phyloP scores from a whole-genome alignment of 2,113 vertebrate genomes.

The Psittacara wagleri region DNA sequence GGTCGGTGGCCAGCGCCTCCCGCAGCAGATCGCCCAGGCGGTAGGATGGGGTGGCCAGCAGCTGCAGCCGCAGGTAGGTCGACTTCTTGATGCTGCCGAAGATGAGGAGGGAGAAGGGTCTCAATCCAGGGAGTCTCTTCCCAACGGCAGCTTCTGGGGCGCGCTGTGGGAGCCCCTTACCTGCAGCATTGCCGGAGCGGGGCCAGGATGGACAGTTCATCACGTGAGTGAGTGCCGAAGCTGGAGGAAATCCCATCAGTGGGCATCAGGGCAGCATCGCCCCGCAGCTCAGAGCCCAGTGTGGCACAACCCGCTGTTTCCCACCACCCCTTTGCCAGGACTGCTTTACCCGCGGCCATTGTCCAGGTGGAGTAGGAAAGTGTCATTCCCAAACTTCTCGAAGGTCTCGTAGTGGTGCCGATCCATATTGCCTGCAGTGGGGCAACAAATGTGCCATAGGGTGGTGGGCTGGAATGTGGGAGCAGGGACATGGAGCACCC shows the following conservation, averaged over 20 bases:
- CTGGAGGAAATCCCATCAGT: slow-evolving; percentile 28
- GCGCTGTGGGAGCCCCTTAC: not conserved
- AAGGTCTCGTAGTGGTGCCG: slow-evolving; percentile 88
- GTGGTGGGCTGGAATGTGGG: not conserved
- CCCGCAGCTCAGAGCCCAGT: not conserved
- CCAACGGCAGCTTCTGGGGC: rapidly evolving
- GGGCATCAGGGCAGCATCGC: rapidly evolving
- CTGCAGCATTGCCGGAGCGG: slow-evolving; percentile 84
- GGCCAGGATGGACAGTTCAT: slow-evolving; percentile 81
- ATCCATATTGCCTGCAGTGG: slow-evolving; percentile 82
- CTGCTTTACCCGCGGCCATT: slow-evolving; percentile 81
- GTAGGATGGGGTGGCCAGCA: slow-evolving; percentile 74
- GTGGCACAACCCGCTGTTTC: rapidly evolving
- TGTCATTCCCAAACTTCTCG: slow-evolving; percentile 86
- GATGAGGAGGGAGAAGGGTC: not conserved
- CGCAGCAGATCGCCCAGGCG: slow-evolving; percentile 74
- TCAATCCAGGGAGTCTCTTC: not conserved
- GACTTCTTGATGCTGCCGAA: slow-evolving; percentile 77
- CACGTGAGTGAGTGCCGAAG: slow-evolving; percentile 83
- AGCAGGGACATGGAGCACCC: rapidly evolving
- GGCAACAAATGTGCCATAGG: not conserved
- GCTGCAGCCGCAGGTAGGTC: slow-evolving; percentile 74
- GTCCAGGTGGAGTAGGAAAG: slow-evolving; percentile 84
- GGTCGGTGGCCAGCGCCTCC: slow-evolving; percentile 75
- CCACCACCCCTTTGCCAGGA: not conserved